phyloP scores from a whole-genome alignment of 1,140 invertebrate species.

The Acyrthosiphon pisum region DNA sequence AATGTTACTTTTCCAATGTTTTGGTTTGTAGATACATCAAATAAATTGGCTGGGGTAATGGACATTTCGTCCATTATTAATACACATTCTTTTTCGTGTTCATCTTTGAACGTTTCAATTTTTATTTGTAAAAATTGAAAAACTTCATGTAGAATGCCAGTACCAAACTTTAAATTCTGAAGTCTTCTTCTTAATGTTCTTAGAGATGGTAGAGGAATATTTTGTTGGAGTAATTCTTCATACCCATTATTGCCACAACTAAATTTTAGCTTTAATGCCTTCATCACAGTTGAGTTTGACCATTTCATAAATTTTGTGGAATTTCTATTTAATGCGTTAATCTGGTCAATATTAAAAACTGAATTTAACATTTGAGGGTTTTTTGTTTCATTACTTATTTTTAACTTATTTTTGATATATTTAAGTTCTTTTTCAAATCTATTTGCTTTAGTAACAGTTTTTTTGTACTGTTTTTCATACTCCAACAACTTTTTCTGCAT shows the following conservation, averaged over 20 bases:
- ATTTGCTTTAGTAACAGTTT: neutral
- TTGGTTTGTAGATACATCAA: neutral
- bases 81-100: slow-evolving; percentile 37
- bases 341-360: neutral
- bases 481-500: neutral
- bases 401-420: too few relatives aligned
- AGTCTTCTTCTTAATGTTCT: slow-evolving; percentile 58
- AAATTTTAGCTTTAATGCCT: slow-evolving; percentile 36
- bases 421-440: neutral
- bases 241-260: slow-evolving; percentile 43
- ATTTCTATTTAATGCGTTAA: neutral
- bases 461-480: neutral
- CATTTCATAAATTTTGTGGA: neutral
- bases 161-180: slow-evolving; percentile 50
- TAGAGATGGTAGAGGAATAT: slow-evolving; percentile 52
- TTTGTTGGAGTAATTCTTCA: slow-evolving; percentile 52
- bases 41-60: neutral
- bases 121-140: slow-evolving; percentile 57
- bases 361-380: neutral
- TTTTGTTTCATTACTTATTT: neutral
- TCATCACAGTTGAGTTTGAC: neutral
- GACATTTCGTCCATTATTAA: slow-evolving; percentile 57
- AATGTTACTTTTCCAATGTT: neutral
- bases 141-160: slow-evolving; percentile 56
- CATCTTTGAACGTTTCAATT: slow-evolving; percentile 38